Conservation (phyloP, 2,888 invertebrate species). For the Nephrotoma flavescens region DNA sequence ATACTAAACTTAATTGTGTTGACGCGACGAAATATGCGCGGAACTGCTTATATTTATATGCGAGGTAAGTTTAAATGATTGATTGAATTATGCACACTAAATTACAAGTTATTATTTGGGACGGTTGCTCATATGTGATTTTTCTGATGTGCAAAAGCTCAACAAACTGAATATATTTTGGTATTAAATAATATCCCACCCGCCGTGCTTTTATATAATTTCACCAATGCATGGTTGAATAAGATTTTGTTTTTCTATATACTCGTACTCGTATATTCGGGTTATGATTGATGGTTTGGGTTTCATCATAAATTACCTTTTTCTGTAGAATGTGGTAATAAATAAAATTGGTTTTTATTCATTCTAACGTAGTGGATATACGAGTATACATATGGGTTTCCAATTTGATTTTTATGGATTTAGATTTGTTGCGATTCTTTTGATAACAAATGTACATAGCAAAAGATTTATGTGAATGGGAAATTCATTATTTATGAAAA, state of each 20-base stretch:
- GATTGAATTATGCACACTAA: background rate
- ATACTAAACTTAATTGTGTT: slow-evolving; percentile 63
- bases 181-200: background rate
- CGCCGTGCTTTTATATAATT: background rate
- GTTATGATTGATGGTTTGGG: background rate
- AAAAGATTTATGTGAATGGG: background rate
- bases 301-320: background rate
- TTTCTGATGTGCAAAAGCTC: background rate
- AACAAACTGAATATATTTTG: background rate
- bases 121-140: background rate
- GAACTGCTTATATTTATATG: slow-evolving; percentile 69
- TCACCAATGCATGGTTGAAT: background rate
- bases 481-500: background rate
- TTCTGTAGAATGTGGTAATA: background rate
- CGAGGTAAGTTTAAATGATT: slow-evolving; percentile 38
- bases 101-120: too few relatives aligned
- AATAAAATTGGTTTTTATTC: background rate
- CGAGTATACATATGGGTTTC: background rate
- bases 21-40: slow-evolving; percentile 60
- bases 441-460: background rate
- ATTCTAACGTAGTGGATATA: background rate
- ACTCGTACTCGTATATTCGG: background rate
- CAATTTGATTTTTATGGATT: background rate
- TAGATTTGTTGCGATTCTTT: background rate
- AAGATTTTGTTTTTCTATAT: background rate